Evolutionary conservation across 2,888 invertebrate genomes (phyloP), one percentile per base, ranked within the genome.

Genomic region (Vannuccia rotundouncinata): DNA sequence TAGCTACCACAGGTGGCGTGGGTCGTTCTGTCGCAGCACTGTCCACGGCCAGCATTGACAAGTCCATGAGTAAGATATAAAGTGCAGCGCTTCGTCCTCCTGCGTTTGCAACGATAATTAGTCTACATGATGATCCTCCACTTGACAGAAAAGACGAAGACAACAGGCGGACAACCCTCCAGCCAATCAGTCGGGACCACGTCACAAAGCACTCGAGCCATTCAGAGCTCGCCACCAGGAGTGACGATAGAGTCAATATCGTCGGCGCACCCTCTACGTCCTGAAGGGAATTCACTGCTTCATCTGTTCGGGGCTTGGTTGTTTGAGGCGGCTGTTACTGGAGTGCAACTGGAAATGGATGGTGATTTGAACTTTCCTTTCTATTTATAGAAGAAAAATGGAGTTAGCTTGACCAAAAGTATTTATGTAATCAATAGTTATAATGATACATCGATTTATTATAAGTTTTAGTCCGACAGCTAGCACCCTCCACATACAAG

Each of bases 251-350:
- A 77, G 31, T 45, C 31, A 1, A 77, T 77, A 66, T 45, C 77
- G 1, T 31, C 30, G 25, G 30, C 77, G 22, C 77, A 77, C 31
- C 77, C 45, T 73, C 77, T 80, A n/a, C 84, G 95, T 80, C 95
- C 96, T 27, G 94, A 94, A 86, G 95, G 95, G 85, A 96, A 97
- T 89, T 95, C 95, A 82, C 93, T 97, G 86, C 91, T 97, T 81
- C 95, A 97, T 88, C 90, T 97, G 83, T 95, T 96, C 88, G 96
- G 97, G 0, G 93, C 94, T 86, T 97, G 97, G 97, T 89, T 97
- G 82, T 95, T 96, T 87, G 96, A 97, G 88, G 95, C 95, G 1
- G 93, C 95, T 0, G 92, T 95, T 84, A 93, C 95, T 84, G 95
- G 95, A 0, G 93, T 93, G 74, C 92, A 92, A 30, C 79, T 59